A percentile compares a stretch with the other conserved stretches of the same genome.
phyloP scores from a whole-genome alignment of 2,797 vertebrate genomes.

The Apodemus agrarius region DNA sequence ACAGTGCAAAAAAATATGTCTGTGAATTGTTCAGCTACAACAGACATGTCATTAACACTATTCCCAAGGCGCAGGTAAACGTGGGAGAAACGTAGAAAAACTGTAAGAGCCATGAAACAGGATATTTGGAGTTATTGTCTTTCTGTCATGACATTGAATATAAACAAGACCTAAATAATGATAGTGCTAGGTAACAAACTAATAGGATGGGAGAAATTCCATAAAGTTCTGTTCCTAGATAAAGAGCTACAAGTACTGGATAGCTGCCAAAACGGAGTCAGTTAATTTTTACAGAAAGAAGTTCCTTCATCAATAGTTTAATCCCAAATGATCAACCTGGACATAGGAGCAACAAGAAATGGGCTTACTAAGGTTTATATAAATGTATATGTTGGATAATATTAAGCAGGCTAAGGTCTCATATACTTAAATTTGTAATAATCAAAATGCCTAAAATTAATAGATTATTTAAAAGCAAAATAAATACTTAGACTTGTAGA shows the following conservation, averaged over 20 bases:
- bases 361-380: not conserved
- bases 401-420: not conserved
- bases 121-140: not conserved
- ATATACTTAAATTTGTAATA: not conserved
- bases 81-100: not conserved
- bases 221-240: not conserved
- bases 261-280: not conserved
- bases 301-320: not conserved
- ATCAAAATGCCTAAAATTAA: not conserved
- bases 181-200: not conserved
- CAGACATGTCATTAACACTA: not conserved
- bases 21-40: not conserved
- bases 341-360: not conserved
- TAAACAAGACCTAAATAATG: not conserved
- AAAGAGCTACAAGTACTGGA: not conserved
- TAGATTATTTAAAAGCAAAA: not conserved
- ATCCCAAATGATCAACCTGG: not conserved
- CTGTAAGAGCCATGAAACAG: not conserved
- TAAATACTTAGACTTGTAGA: not conserved
- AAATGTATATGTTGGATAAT: not conserved
- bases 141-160: no score
- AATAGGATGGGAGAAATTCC: not conserved
- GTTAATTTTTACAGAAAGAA: not conserved
- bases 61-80: not conserved
- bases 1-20: not conserved